Conservation (phyloP, 2,888 invertebrate species). For the Syritta pipiens region DNA sequence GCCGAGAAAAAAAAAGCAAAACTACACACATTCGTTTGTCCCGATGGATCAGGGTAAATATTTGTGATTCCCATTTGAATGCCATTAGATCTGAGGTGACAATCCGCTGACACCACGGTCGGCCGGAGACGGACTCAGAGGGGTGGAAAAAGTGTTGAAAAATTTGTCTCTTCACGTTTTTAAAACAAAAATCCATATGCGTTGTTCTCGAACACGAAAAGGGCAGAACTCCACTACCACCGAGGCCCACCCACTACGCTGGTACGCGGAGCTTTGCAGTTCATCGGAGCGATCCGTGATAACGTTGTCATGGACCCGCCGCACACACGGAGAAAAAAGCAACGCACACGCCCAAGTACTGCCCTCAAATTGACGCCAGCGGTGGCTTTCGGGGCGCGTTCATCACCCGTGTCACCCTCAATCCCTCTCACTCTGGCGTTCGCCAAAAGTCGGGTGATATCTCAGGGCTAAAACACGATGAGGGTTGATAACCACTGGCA, state of each 20-base stretch:
- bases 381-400: no score
- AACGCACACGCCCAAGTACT: not conserved
- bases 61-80: conserved; percentile 51
- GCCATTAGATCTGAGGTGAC: conserved; percentile 40
- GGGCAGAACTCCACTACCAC: conserved; percentile 35
- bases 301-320: conserved; percentile 51
- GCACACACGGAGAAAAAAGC: not conserved
- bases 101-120: conserved; percentile 35
- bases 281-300: conserved; percentile 62
- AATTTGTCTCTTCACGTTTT: conserved; percentile 10
- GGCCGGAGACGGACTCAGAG: no score
- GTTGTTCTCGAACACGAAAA: conserved; percentile 35
- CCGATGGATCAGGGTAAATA: conserved; percentile 39
- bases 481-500: conserved; percentile 60
- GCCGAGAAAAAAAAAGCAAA: no score
- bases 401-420: conserved; percentile 32
- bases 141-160: no score
- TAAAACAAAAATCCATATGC: conserved; percentile 2
- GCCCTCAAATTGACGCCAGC: no score
- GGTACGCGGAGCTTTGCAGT: conserved; percentile 55
- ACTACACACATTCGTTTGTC: no score
- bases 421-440: conserved; percentile 7
- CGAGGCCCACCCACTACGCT: conserved; percentile 26
- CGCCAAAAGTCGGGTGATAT: conserved; percentile 25
- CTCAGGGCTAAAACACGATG: conserved; percentile 56